phyloP scores from a whole-genome alignment of 2,113 vertebrate species.

The Oryzias celebensis region DNA sequence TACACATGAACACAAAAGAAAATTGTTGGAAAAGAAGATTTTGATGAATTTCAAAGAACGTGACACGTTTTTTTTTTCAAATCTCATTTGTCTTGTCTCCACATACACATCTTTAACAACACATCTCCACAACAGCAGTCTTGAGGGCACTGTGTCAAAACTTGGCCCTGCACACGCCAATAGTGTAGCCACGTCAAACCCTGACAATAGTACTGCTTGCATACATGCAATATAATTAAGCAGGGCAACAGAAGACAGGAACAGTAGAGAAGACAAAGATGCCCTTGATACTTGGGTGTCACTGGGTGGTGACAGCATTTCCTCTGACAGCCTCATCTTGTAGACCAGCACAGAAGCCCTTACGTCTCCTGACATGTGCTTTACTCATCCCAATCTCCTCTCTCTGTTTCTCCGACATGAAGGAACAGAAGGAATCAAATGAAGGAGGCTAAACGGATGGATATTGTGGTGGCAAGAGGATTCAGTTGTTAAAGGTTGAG shows the following conservation, averaged over 20 bases:
- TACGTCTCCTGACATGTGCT: conserved; percentile 75
- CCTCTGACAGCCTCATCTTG: conserved; percentile 74
- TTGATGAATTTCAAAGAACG: conserved; percentile 10
- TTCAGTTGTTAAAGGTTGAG: conserved; percentile 17
- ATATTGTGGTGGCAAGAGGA: conserved; percentile 24
- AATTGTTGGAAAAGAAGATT: background rate
- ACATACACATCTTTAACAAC: conserved; percentile 52
- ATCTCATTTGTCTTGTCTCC: conserved; percentile 30
- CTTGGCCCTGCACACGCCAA: conserved; percentile 58
- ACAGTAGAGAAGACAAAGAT: conserved; percentile 56
- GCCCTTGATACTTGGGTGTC: conserved; percentile 72
- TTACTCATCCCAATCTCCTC: conserved; percentile 70
- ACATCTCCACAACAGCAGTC: conserved; percentile 58
- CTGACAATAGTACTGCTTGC: conserved; percentile 59
- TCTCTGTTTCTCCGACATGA: conserved; percentile 49
- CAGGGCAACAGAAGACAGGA: conserved; percentile 61
- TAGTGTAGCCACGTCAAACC: conserved; percentile 64
- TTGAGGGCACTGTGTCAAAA: conserved; percentile 68
- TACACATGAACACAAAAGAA: background rate
- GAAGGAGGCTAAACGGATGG: conserved; percentile 25
- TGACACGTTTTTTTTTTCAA: conserved; percentile 14
- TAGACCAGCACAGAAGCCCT: conserved; percentile 53
- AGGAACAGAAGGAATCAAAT: conserved; percentile 27
- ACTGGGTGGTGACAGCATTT: conserved; percentile 67
- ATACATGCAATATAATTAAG: conserved; percentile 66